phyloP scores from a whole-genome alignment of 2,113 vertebrate species.

The Stigmatopora argus region DNA sequence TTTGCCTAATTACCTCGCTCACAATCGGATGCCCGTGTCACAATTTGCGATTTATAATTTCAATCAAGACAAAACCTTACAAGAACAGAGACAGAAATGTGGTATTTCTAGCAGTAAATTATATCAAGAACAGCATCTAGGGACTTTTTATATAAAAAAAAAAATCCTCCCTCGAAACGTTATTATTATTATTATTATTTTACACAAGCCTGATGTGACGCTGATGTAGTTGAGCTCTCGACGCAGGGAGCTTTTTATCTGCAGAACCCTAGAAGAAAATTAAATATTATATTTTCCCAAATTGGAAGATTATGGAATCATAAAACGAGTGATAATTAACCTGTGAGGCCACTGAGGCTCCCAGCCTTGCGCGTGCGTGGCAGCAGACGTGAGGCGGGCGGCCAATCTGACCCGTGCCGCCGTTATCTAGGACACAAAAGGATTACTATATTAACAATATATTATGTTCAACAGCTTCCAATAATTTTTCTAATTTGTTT shows the following conservation, averaged over 20 bases:
- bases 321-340: constrained; percentile 24
- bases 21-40: constrained; percentile 1
- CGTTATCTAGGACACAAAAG: constrained; percentile 53
- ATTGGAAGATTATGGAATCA: neutral
- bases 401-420: constrained; percentile 24
- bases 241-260: constrained; percentile 25
- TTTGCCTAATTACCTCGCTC: constrained; percentile 65
- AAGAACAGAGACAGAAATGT: neutral
- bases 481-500: neutral
- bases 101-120: neutral
- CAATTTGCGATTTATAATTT: neutral
- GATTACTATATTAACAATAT: neutral
- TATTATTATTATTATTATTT: neutral
- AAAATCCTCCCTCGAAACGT: neutral
- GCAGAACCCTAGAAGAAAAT: constrained; percentile 26
- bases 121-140: neutral
- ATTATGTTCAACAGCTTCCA: too few species aligned
- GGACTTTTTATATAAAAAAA: neutral
- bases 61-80: neutral
- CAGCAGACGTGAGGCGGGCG: constrained; percentile 29
- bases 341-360: constrained; percentile 30
- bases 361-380: constrained; percentile 25
- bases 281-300: neutral
- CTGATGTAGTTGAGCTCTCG: constrained; percentile 13
- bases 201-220: constrained; percentile 18